These are phyloP conservation scores for Rosalia funebris DNA, from an alignment of 2,888 invertebrate genomes.

Conservation along the genomic window DNA sequence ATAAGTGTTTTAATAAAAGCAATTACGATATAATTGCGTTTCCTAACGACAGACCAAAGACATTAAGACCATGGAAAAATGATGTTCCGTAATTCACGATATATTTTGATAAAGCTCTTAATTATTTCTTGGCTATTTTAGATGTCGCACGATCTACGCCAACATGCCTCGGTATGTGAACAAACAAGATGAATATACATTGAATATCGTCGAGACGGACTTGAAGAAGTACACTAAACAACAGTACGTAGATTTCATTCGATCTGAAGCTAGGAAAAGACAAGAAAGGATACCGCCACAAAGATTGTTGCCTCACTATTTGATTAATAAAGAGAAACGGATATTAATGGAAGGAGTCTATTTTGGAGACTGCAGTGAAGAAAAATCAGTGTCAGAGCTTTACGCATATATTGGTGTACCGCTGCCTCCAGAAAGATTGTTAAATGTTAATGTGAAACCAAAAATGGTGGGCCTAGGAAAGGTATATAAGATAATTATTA, in stretches of 20 bases:
- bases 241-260: slow-evolving; percentile 43
- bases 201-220: slow-evolving; percentile 40
- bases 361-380: neutral
- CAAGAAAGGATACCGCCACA: neutral
- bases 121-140: slow-evolving; percentile 31
- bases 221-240: slow-evolving; percentile 38
- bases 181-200: slow-evolving; percentile 45
- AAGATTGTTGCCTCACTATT: neutral
- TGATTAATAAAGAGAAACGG: neutral
- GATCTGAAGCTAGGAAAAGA: slow-evolving; percentile 14
- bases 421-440: slow-evolving; percentile 61
- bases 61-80: slow-evolving; percentile 54
- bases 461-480: slow-evolving; percentile 53
- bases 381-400: neutral
- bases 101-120: neutral
- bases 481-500: too few relatives aligned
- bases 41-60: slow-evolving; percentile 58
- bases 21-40: slow-evolving; percentile 56
- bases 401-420: slow-evolving; percentile 48
- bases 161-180: slow-evolving; percentile 49
- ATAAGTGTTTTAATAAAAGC: slow-evolving; percentile 37
- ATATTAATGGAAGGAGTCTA: neutral
- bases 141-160: slow-evolving; percentile 57
- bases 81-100: slow-evolving; percentile 39
- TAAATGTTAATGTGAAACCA: slow-evolving; percentile 61